Evolutionary conservation across 1,140 invertebrate species (phyloP), one percentile per base, ranked within the genome.

Genomic region (Lysiphlebus fabarum): DNA sequence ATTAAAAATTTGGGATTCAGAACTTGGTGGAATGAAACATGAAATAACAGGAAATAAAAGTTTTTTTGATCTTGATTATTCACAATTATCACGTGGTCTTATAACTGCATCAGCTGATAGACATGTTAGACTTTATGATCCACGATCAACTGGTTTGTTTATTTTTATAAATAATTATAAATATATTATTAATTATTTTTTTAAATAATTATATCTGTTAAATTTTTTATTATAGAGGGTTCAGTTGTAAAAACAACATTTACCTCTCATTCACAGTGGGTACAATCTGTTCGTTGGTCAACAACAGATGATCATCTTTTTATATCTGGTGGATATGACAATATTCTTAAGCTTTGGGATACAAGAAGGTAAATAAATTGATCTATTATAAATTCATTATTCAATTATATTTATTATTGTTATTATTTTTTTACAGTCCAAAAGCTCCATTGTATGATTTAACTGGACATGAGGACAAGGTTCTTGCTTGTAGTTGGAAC

Each of bases 321-420:
- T 77, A 83, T 99, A 4, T 98, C 95, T 9, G 95, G 93, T 5
- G 88, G 91, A 11, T 94, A 96, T 76, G 97, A 99, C 75, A 87
- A 87, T 58, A 75, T 89, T 40, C 85, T 97, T 26, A 99, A 99
- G 80, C 77, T 98, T 40, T 99, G 97, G 97, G 97, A 99, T 74
- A 88, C 87, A 5, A 84, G 96, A 78, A 95, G 90, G 91, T 91
- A 71, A 67, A 59, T 7, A 54, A 55, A 55, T 44, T n/a, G 51
- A 53, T 54, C 6, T 10, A 10, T 38, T 36, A 53, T 12, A 37
- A 41, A 7, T 17, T 54, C 14, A 44, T 41, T 54, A 17, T 34
- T 53, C 36, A 26, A 4, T 12, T 58, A 41, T 59, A 62, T 59
- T 33, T 53, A 48, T 66, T 48, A 26, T 62, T 14, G 12, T 36